A percentile compares a stretch with the other conserved stretches of the same genome.
phyloP scores from a whole-genome alignment of 2,888 invertebrate species.

The Sesamia inferens region DNA sequence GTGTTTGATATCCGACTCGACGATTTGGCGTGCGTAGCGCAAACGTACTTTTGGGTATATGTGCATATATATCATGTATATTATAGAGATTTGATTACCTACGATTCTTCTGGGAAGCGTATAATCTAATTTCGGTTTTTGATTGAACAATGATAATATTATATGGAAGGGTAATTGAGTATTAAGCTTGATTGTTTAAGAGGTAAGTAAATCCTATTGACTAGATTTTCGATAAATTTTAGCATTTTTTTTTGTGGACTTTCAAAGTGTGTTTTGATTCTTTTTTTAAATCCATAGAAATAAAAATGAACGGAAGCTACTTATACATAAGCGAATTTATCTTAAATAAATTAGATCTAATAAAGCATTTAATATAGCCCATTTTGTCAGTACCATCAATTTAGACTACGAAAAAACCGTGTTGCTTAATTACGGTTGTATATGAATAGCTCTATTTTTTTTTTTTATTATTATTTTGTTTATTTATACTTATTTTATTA shows the following conservation, averaged over 20 bases:
- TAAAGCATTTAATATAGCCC: too few relatives aligned
- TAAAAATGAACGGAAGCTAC: too few relatives aligned
- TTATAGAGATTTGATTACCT: not conserved
- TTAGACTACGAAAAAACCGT: too few relatives aligned
- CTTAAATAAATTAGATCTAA: too few relatives aligned
- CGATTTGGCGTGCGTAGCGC: constrained; percentile 11
- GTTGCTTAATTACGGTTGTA: too few relatives aligned
- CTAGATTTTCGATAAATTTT: not conserved
- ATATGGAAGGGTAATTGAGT: too few relatives aligned
- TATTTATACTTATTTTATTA: too few relatives aligned
- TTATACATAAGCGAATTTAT: too few relatives aligned
- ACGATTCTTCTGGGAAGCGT: not conserved
- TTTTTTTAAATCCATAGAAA: not conserved
- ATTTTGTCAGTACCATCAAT: too few relatives aligned
- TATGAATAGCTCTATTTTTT: too few relatives aligned
- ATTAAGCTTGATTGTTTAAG: not conserved
- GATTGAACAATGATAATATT: not conserved
- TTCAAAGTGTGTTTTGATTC: not conserved
- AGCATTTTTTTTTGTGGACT: not conserved
- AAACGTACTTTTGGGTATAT: constrained; percentile 1
- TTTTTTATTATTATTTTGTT: too few relatives aligned
- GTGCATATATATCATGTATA: not conserved
- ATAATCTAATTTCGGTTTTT: not conserved
- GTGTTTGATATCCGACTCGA: constrained; percentile 29
- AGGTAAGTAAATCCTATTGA: not conserved